Evolutionary conservation across 92 coral and sea anemone genomes (phyloP), one percentile per base, ranked within the genome.

Genomic region (Porites lobata): DNA sequence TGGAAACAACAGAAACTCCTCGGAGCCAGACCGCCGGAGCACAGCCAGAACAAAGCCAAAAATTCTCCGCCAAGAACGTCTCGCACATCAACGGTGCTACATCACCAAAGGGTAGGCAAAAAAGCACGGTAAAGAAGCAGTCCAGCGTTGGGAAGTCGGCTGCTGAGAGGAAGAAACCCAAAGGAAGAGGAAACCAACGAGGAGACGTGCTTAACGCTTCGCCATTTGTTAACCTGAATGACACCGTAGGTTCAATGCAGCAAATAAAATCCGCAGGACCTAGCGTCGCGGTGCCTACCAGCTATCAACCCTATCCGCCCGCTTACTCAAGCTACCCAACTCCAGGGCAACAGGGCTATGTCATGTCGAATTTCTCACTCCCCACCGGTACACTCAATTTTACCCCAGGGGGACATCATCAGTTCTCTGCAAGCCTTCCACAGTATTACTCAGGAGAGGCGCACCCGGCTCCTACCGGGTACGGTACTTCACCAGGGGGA

Each of bases 151-250:
- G 78, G 18, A 75, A 71, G 29, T 67, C 75, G 18, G 87, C 91
- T 0, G 74, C 66, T 64, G 98, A 91, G 43, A 91, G 22, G 89
- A 95, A 93, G 87, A 92, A 91, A 77, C 2, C 94, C 9, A 94
- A 79, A 75, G 57, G 65, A 52, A 58, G 64, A 6, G 64, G 53
- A 15, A 61, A 75, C 43, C 76, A 80, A 58, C 71, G 70, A 57
- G 65, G 83, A 10, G 79, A 62, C 5, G 12, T 76, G 8, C 70
- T 59, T n/a, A 26, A 1, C 51, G 50, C 51, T 47, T 15, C 81
- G 9, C 87, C 89, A 13, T 82, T 84, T 85, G 98, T 95, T 4
- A 88, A 95, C 79, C 98, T 95, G 18, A 74, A 78, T 52, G 94
- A 95, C 78, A 95, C 98, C 2, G 86, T 89, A 14, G 71, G 84